phyloP scores from a whole-genome alignment of 2,113 vertebrate species.

The Pyxicephalus adspersus region DNA sequence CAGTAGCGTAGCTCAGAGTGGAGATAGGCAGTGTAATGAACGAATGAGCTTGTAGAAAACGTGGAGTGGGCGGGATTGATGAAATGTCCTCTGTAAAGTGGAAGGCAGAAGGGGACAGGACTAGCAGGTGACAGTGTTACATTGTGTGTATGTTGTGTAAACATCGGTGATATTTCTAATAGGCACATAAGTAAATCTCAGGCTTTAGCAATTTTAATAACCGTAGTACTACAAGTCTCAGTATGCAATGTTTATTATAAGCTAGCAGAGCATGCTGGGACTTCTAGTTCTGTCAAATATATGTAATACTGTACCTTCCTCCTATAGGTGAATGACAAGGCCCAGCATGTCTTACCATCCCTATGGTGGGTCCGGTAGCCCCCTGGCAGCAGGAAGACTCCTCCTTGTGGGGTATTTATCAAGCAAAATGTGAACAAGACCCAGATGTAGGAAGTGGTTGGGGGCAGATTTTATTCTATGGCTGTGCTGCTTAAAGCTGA shows the following conservation, averaged over 20 bases:
- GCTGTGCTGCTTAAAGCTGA: no score
- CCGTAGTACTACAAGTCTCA: neutral
- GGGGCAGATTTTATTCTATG: no score
- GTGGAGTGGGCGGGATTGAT: neutral
- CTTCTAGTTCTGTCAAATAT: neutral
- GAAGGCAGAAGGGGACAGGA: slow-evolving; percentile 16
- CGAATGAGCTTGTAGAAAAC: neutral
- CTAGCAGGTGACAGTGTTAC: slow-evolving; percentile 21
- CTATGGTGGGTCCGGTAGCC: no score
- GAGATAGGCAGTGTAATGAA: neutral
- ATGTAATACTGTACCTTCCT: no score
- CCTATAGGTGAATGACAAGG: no score
- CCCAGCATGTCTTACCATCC: no score
- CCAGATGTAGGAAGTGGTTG: no score
- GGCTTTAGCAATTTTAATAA: neutral
- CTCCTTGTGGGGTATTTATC: no score
- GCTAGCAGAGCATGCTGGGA: neutral
- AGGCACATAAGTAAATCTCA: neutral
- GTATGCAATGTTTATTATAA: neutral
- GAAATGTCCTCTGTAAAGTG: slow-evolving; percentile 41
- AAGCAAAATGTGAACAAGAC: no score
- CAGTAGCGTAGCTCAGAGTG: neutral
- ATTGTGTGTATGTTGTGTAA: neutral
- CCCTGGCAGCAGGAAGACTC: no score
- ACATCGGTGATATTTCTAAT: no score